Base-by-base conservation (phyloP, 2,113 vertebrate species). In the Sapajus apella region DNA sequence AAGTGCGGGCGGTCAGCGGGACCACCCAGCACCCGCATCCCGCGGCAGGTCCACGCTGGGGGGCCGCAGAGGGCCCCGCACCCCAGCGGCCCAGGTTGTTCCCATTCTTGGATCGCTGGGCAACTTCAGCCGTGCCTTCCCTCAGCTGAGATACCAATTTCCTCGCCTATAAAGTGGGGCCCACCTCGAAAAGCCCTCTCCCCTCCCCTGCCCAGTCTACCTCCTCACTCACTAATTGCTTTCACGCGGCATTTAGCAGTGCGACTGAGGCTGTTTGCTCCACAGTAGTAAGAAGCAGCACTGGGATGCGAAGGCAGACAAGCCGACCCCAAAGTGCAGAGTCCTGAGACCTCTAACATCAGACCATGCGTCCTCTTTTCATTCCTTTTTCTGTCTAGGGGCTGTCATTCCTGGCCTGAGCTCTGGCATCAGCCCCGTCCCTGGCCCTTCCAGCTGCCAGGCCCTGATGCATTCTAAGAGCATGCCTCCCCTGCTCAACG, bases 131-230 rank as follows among this genome's bases (percentile, higher is more conserved):
- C 1, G 27, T 3, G 52, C 58, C 30, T 77, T 61, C 20, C 45
- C 55, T 77, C 16, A 1, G 37, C 76, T 17, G 27, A 30, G 2
- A 35, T 5, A 58, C 82, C 72, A 72, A 47, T 66, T 95, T 96
- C n/a, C 82, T 92, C 25, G 4, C 55, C 45, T 70, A 45, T 91
- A 94, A 83, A 93, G 45, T 72, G 64, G 85, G 94, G 73, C 14
- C n/a, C 90, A 17, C 43, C 68, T 30, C n/a, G 11, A 8, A 10
- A 27, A 77, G 8, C 35, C 23, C 47, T 88, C 23, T 75, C 18
- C 64, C 50, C 47, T 14, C 81, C 81, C n/a, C 45, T 32, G 76
- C 35, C 16, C 10, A 4, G 56, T 20, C 87, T 40, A 0, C 25
- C 85, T 45, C 55, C 43, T 87, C 75, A 79, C 32, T 43, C 56